Evolutionary conservation across 2,888 invertebrate species (phyloP), one percentile per base, ranked within the genome.

Genomic region (Cantharis nigra): DNA sequence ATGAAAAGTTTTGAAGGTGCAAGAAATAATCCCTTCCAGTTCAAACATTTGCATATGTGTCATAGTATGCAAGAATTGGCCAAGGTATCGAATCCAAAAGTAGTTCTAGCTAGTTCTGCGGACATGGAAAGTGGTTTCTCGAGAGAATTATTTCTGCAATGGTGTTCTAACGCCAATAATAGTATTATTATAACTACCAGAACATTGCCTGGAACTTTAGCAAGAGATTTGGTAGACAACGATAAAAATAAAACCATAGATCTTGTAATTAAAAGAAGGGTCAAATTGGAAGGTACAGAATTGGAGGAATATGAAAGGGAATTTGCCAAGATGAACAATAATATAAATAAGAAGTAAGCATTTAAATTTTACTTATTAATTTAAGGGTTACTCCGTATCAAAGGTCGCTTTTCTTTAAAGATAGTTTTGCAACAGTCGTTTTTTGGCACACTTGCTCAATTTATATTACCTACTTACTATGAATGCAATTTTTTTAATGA

Each of bases 121-220:
- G 99, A 99, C 87, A 92, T 99, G 90, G 98, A 99, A 88, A 93
- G 95, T 81, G 99, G 99, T 0, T 99, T 96, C 88, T 95, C 98
- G 0, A 90, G 99, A 74, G 99, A 99, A 85, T 90, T 99, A 23
- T 99, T 99, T 88, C 89, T 98, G 3, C 94, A 96, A 84, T 99
- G 99, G 98, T 96, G 97, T 74, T 92, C 94, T 0, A 96, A 97
- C 89, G 91, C 96, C 1, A 95, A 95, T 86, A 99, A 99, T 87
- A 96, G 97, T 86, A 95, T 99, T 81, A 97, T 99, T 79, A 90
- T 99, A 74, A 99, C 99, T 0, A 94, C 96, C 85, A 90, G 96
- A 86, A 94, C 95, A 0, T 94, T 95, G 0, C 95, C 95, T 0
- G 96, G 96, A 10, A 96, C 96, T 0, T 86, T 96, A 71, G 95